phyloP scores from a whole-genome alignment of 2,888 invertebrate species.

The Cephus runcator region DNA sequence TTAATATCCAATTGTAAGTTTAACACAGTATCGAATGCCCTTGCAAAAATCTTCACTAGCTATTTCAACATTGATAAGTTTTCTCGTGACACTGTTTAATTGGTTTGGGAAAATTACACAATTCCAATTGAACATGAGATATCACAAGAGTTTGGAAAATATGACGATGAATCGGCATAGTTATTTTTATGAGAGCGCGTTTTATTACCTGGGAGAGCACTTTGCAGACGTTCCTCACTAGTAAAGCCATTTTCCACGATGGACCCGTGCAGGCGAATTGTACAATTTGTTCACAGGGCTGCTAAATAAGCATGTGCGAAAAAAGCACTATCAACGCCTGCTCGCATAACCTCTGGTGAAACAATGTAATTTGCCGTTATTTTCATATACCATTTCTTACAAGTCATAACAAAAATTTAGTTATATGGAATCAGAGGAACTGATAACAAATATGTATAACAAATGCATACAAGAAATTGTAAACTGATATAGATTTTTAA shows the following conservation, averaged over 20 bases:
- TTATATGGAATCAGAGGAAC: neutral
- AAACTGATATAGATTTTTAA: neutral
- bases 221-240: slow-evolving; percentile 54
- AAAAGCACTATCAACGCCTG: neutral
- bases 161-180: neutral
- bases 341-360: neutral
- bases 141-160: neutral
- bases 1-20: neutral
- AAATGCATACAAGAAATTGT: neutral
- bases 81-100: neutral
- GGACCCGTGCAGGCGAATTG: slow-evolving; percentile 11
- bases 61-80: neutral
- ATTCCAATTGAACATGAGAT: neutral
- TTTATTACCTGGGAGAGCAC: slow-evolving; percentile 51
- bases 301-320: neutral
- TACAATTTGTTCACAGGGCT: neutral
- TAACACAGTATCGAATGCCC: neutral
- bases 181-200: slow-evolving; percentile 1
- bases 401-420: neutral
- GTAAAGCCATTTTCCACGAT: slow-evolving; percentile 54
- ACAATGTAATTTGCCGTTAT: neutral
- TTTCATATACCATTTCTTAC: neutral
- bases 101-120: neutral
- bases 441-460: neutral
- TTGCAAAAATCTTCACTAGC: slow-evolving; percentile 1